Conservation (phyloP, 2,113 vertebrate species). For the Anolis sagrei region DNA sequence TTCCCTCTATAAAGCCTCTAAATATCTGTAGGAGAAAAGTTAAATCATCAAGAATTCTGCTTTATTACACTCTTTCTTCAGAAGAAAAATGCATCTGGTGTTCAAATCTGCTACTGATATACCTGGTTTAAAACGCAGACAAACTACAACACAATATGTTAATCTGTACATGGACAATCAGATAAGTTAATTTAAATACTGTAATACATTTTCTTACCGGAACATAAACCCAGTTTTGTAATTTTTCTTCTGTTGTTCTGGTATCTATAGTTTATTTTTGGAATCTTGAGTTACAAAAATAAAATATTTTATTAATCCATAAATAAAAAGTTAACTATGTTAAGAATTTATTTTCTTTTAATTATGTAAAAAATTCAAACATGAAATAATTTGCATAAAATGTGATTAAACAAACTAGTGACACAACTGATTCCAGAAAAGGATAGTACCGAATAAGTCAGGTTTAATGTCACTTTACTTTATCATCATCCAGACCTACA, state of each 20-base stretch:
- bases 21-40: conserved; percentile 83
- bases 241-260: background rate
- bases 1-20: conserved; percentile 91
- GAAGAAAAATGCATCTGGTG: background rate
- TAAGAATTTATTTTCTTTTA: background rate
- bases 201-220: background rate
- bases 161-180: background rate
- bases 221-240: background rate
- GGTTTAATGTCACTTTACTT: background rate
- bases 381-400: background rate
- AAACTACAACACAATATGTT: background rate
- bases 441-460: background rate
- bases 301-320: background rate
- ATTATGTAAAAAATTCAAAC: background rate
- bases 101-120: background rate
- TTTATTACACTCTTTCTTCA: background rate
- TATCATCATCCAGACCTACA: background rate
- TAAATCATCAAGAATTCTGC: background rate
- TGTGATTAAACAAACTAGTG: background rate
- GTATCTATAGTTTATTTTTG: background rate
- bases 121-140: background rate
- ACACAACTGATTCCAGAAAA: background rate
- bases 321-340: background rate
- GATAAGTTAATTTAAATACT: background rate
- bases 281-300: background rate